phyloP scores from a whole-genome alignment of 1,140 invertebrate genomes.

The Ceratoteleas bidentatus region DNA sequence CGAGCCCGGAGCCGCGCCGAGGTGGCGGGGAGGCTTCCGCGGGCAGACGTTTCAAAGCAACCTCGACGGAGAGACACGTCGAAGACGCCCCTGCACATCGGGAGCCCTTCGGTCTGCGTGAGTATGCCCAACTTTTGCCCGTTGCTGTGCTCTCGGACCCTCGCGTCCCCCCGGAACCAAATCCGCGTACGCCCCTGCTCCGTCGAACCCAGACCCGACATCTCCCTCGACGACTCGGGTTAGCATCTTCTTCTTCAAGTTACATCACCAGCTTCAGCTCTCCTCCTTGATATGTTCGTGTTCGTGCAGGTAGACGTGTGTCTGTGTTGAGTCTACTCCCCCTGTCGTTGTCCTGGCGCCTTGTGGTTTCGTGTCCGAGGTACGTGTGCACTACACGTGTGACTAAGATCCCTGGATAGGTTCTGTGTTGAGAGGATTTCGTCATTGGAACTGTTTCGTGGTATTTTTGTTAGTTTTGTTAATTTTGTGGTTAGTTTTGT shows the following conservation, averaged over 20 bases:
- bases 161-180: slow-evolving; percentile 41
- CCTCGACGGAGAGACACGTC: slow-evolving; percentile 81
- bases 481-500: too few species aligned
- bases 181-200: slow-evolving; percentile 37
- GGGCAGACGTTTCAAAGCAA: slow-evolving; percentile 81
- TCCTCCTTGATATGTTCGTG: slow-evolving; percentile 25
- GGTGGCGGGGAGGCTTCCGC: slow-evolving; percentile 83
- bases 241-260: slow-evolving; percentile 37
- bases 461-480: too few species aligned
- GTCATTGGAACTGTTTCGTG: too few species aligned
- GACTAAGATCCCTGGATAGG: too few species aligned
- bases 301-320: slow-evolving; percentile 2
- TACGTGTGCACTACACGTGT: too few species aligned
- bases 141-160: slow-evolving; percentile 51
- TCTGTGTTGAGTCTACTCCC: background rate
- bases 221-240: slow-evolving; percentile 19
- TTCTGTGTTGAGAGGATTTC: too few species aligned
- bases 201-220: slow-evolving; percentile 20
- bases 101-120: slow-evolving; percentile 80
- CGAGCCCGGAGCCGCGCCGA: slow-evolving; percentile 64
- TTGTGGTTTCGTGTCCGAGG: too few species aligned
- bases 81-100: slow-evolving; percentile 80
- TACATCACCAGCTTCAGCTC: slow-evolving; percentile 2
- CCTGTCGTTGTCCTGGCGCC: too few species aligned
- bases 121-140: slow-evolving; percentile 71